Conservation (phyloP, 2,888 invertebrate species). For the Xestia xanthographa region DNA sequence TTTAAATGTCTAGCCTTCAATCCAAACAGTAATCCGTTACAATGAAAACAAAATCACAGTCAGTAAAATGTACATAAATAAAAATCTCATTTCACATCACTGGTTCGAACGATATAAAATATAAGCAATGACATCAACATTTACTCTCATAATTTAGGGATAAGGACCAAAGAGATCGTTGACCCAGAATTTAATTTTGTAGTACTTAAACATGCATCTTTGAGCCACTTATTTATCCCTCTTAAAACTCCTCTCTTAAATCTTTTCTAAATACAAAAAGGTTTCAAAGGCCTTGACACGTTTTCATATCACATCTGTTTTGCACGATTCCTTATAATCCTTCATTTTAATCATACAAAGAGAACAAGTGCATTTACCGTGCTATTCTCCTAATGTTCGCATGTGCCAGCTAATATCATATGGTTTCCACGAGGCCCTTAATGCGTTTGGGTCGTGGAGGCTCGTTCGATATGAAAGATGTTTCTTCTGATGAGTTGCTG, state of each 20-base stretch:
- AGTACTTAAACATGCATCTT: slow-evolving; percentile 32
- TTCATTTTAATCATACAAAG: not conserved
- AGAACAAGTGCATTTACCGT: slow-evolving; percentile 41
- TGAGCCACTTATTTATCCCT: slow-evolving; percentile 43
- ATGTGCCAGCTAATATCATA: slow-evolving; percentile 86
- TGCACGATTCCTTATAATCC: slow-evolving; percentile 4
- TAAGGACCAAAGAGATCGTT: slow-evolving; percentile 35
- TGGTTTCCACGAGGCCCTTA: slow-evolving; percentile 91
- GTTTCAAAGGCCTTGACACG: slow-evolving; percentile 37
- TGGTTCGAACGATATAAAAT: slow-evolving; percentile 17
- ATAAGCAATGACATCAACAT: slow-evolving; percentile 8
- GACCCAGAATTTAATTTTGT: slow-evolving; percentile 12
- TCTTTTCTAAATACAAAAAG: slow-evolving; percentile 37
- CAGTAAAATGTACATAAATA: slow-evolving; percentile 38
- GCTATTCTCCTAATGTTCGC: slow-evolving; percentile 16
- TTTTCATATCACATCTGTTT: slow-evolving; percentile 44
- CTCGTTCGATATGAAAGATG: slow-evolving; percentile 93
- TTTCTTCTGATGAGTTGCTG: slow-evolving; percentile 92
- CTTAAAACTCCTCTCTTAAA: slow-evolving; percentile 2
- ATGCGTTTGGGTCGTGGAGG: slow-evolving; percentile 87
- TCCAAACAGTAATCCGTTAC: slow-evolving; percentile 21
- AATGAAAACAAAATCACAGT: slow-evolving; percentile 33
- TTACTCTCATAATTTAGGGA: slow-evolving; percentile 9
- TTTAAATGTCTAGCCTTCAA: slow-evolving; percentile 7
- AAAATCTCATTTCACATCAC: slow-evolving; percentile 43